phyloP scores from a whole-genome alignment of 2,888 invertebrate species.

The Volucella zonaria region DNA sequence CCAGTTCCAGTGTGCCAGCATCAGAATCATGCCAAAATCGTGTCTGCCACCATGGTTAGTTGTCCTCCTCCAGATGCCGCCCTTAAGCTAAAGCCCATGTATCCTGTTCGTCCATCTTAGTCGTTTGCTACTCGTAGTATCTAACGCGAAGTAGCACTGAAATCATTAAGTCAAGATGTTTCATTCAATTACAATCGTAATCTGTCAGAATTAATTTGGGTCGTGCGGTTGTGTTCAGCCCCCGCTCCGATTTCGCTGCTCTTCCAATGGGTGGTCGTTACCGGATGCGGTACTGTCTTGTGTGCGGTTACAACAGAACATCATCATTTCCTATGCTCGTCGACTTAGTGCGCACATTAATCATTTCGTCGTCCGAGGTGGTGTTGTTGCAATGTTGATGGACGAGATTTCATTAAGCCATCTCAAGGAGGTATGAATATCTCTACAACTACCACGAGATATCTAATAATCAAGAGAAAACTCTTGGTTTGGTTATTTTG shows the following conservation, averaged over 20 bases:
- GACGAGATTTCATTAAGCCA: conserved; percentile 36
- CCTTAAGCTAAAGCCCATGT: conserved; percentile 33
- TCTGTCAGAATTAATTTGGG: conserved; percentile 73
- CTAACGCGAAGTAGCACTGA: conserved; percentile 66
- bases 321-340: conserved; percentile 59
- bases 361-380: conserved; percentile 44
- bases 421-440: not conserved
- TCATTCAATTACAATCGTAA: conserved; percentile 74
- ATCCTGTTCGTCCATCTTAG: not conserved
- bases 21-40: too few relatives aligned
- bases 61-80: conserved; percentile 8
- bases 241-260: not conserved
- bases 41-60: conserved; percentile 10
- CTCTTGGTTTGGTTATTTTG: not conserved
- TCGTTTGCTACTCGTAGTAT: conserved; percentile 20
- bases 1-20: not conserved
- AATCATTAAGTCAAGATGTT: conserved; percentile 74
- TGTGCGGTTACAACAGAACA: conserved; percentile 57
- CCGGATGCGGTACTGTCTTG: conserved; percentile 12
- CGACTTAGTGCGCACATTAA: conserved; percentile 67
- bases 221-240: conserved; percentile 50
- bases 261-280: not conserved
- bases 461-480: conserved; percentile 42
- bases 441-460: too few relatives aligned
- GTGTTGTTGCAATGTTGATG: conserved; percentile 3